These are phyloP conservation scores for Andrena praecox DNA, from an alignment of 2,888 invertebrate species.

Conservation along the genomic window DNA sequence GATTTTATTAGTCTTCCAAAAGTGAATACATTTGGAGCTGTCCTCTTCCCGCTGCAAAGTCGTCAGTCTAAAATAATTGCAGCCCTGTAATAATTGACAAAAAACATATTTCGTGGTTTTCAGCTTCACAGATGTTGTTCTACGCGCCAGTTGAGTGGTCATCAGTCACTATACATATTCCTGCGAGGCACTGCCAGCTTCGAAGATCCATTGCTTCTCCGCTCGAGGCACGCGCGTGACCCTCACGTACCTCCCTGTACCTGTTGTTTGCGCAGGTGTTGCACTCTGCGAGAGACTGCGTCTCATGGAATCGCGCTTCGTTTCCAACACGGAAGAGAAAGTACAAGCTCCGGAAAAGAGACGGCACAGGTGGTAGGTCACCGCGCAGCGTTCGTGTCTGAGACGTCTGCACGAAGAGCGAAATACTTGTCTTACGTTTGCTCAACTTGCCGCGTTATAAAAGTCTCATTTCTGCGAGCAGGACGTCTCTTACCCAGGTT, in stretches of 20 bases:
- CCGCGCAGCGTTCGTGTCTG: slow-evolving; percentile 47
- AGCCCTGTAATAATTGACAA: too few relatives aligned
- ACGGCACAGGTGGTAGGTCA: slow-evolving; percentile 48
- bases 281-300: not conserved
- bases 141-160: too few relatives aligned
- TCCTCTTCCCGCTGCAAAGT: too few relatives aligned
- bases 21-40: too few relatives aligned
- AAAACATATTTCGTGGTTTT: too few relatives aligned
- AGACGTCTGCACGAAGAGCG: slow-evolving; percentile 32
- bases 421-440: slow-evolving; percentile 50
- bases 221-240: not conserved
- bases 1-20: too few relatives aligned
- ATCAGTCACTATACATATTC: too few relatives aligned
- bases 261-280: slow-evolving; percentile 10
- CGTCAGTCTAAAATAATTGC: too few relatives aligned
- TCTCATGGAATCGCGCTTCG: slow-evolving; percentile 15
- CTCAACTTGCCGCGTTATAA: slow-evolving; percentile 58
- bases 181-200: not conserved
- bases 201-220: not conserved
- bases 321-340: slow-evolving; percentile 7
- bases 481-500: not conserved
- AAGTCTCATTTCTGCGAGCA: slow-evolving; percentile 47
- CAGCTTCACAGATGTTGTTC: too few relatives aligned
- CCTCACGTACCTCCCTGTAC: not conserved
- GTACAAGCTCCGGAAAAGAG: slow-evolving; percentile 8